These are phyloP conservation scores for Elephas maximus DNA, from an alignment of 2,113 vertebrate species.

Conservation along the genomic window DNA sequence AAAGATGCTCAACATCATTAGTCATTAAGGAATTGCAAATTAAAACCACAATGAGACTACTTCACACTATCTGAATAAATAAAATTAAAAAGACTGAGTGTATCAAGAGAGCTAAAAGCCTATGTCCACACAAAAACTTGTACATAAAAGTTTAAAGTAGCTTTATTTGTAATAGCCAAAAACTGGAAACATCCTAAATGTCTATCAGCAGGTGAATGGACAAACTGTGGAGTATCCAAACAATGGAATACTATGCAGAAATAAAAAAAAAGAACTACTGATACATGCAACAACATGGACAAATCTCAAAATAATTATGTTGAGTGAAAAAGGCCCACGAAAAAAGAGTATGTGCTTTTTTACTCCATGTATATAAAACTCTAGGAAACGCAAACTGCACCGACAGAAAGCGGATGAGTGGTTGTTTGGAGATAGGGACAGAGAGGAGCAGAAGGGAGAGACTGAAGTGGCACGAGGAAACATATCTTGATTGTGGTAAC, in stretches of 20 bases:
- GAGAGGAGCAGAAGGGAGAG: not conserved
- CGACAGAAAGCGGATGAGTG: not conserved
- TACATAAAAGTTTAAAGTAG: not conserved
- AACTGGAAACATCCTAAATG: slow-evolving; percentile 19
- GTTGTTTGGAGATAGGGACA: not conserved
- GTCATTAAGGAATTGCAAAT: not conserved
- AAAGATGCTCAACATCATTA: not conserved
- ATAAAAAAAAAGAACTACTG: not conserved
- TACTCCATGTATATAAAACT: not conserved
- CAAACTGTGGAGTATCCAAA: not conserved
- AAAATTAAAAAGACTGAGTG: not conserved
- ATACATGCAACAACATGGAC: not conserved
- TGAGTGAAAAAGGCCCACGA: slow-evolving; percentile 16
- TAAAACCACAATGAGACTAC: not conserved
- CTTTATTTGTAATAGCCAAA: not conserved
- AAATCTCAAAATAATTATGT: not conserved
- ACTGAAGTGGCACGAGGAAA: not conserved
- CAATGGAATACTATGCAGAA: not conserved
- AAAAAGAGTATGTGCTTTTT: not conserved
- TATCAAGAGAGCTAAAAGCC: slow-evolving; percentile 1
- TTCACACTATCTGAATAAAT: not conserved
- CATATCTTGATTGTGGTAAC: not conserved
- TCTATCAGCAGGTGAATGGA: not conserved
- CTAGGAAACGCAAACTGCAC: not conserved
- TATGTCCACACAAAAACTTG: not conserved